Evolutionary conservation across 2,113 vertebrate species (phyloP).

Genomic region (Sylvicapra grimmia): DNA sequence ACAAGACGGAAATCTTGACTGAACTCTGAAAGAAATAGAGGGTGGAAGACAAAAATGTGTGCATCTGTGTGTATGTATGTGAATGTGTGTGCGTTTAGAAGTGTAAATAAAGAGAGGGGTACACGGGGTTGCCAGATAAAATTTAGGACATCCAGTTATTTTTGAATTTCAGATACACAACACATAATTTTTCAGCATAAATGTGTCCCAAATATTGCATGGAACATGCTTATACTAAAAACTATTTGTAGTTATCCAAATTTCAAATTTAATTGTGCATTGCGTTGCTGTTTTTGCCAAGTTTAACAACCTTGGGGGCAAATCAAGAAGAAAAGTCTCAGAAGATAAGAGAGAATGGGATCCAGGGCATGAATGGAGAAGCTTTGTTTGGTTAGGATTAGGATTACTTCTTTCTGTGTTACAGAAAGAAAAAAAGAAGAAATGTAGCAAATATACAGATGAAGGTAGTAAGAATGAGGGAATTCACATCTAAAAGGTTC

Average conservation of each 20-base stretch:
- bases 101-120: background rate
- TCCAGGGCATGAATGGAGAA: background rate
- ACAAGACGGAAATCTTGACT: background rate
- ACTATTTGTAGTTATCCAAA: background rate
- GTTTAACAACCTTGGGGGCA: background rate
- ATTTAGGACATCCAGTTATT: background rate
- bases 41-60: background rate
- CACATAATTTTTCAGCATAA: background rate
- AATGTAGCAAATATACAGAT: background rate
- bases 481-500: background rate
- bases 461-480: background rate
- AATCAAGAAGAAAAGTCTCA: background rate
- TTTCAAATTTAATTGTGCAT: background rate
- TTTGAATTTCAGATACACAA: background rate
- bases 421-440: background rate
- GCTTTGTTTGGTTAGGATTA: background rate
- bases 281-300: background rate
- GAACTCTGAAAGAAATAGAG: background rate
- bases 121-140: background rate
- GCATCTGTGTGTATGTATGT: background rate
- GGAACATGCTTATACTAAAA: background rate
- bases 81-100: background rate
- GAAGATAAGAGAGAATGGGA: background rate
- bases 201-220: background rate
- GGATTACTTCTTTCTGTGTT: background rate